These are phyloP conservation scores for Hypothenemus hampei DNA, from an alignment of 1,140 invertebrate genomes.

Conservation along the genomic window DNA sequence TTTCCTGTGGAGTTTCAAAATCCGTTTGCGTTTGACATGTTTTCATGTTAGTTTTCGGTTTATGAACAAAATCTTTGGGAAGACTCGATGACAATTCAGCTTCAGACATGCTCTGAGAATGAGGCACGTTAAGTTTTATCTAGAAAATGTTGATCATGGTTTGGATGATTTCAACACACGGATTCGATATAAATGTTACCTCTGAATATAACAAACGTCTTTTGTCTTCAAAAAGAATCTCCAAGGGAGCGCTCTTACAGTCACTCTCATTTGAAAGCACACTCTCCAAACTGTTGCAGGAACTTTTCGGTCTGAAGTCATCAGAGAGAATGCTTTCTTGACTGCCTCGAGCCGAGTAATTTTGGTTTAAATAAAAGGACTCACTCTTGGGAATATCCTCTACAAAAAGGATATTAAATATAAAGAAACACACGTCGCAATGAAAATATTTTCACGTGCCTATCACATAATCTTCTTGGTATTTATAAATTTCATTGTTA, in stretches of 20 bases:
- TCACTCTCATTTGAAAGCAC: constrained; percentile 72
- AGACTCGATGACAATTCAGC: constrained; percentile 28
- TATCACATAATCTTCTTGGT: constrained; percentile 32
- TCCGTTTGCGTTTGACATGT: constrained; percentile 45
- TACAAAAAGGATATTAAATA: constrained; percentile 2
- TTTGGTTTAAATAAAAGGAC: constrained; percentile 60
- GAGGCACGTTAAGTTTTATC: constrained; percentile 10
- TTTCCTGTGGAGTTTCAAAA: constrained; percentile 39
- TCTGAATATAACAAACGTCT: constrained; percentile 12
- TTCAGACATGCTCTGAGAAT: constrained; percentile 34
- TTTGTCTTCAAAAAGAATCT: constrained; percentile 55
- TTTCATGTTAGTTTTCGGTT: constrained; percentile 28
- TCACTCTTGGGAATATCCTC: constrained; percentile 46
- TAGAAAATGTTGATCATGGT: no score
- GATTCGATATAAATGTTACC: not conserved
- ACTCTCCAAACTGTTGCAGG: constrained; percentile 71
- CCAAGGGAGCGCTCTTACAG: constrained; percentile 69
- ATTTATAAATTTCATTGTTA: constrained; percentile 69
- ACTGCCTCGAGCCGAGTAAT: constrained; percentile 51
- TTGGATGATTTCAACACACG: not conserved
- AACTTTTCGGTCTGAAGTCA: constrained; percentile 54
- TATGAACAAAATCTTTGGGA: constrained; percentile 31
- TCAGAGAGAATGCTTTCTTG: constrained; percentile 74
- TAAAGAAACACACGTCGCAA: not conserved
- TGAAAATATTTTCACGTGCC: no score